phyloP scores from a whole-genome alignment of 2,888 invertebrate species.

The Aethes cnicana region DNA sequence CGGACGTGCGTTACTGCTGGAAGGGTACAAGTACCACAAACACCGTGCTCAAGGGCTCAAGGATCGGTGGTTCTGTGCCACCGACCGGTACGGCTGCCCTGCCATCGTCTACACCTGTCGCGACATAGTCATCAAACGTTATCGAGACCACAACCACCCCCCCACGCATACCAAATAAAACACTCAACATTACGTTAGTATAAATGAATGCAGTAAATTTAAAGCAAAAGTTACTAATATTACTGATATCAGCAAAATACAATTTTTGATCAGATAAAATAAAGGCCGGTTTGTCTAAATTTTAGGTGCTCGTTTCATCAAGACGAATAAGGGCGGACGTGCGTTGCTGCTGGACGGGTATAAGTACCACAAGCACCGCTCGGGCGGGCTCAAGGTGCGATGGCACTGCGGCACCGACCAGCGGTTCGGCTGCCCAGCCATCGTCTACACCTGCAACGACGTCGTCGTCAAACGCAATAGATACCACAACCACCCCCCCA shows the following conservation, averaged over 20 bases:
- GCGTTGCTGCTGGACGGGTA: constrained; percentile 4
- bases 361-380: constrained; percentile 7
- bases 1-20: constrained; percentile 8
- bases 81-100: constrained; percentile 7
- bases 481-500: constrained; percentile 7
- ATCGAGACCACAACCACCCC: constrained; percentile 9
- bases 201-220: too few relatives aligned
- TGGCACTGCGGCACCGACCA: constrained; percentile 1
- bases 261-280: neutral
- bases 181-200: too few relatives aligned
- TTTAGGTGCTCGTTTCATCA: constrained; percentile 1
- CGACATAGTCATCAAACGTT: constrained; percentile 9
- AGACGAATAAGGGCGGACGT: constrained; percentile 2
- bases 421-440: constrained; percentile 25
- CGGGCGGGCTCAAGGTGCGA: neutral
- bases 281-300: neutral
- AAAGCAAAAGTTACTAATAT: too few relatives aligned
- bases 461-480: constrained; percentile 18
- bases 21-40: constrained; percentile 26
- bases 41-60: neutral
- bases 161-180: neutral
- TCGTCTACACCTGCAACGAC: constrained; percentile 28
- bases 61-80: constrained; percentile 17
- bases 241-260: neutral
- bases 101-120: constrained; percentile 6